Base-by-base conservation (phyloP, 2,797 vertebrate genomes). In the Sardinella longiceps region DNA sequence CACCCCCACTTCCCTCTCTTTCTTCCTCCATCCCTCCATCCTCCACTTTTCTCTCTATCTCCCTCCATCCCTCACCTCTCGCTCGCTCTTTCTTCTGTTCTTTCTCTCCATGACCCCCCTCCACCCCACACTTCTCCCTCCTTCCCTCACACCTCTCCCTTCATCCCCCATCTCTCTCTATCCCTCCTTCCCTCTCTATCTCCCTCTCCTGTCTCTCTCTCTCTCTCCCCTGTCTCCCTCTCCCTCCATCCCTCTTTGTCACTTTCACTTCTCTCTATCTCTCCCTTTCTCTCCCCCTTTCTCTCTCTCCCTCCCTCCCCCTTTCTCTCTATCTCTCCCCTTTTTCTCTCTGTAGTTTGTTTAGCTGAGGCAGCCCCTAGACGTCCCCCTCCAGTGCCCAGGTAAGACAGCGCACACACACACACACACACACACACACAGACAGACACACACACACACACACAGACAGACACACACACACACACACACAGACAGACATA, bases 331-430 rank as follows among this genome's bases (percentile, higher is more conserved):
- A 87, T 84, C 85, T 48, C 50, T 88, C 58, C 89, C 14, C 30
- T 70, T 15, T 70, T 0, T 37, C 30, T 70, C 6, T 48, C 81
- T 89, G n/a, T 88, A 96, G 95, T 89, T 95, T 96, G 91, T 95
- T 96, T 83, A 94, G 94, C 85, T 95, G 92, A 95, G n/a, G 85
- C 86, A 56, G 89, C 87, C 14, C 86, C 87, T 45, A 45, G 84
- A 63, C 3, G 58, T 86, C 89, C 30, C 70, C 39, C 51, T 84
- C 83, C 82, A 86, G 81, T 82, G 51, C 87, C 86, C 89, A 95
- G 95, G 95, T 95, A 93, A 91, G 3, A 2, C 25, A 88, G 56
- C 1, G 7, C 5, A 5, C 7, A 10, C 45, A 45, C 45, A 45
- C 45, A 45, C 45, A 45, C 45, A 45, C 45, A 45, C 45, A 45